Conservation (phyloP, 2,888 invertebrate species). For the Thecocarcelia acutangulata region DNA sequence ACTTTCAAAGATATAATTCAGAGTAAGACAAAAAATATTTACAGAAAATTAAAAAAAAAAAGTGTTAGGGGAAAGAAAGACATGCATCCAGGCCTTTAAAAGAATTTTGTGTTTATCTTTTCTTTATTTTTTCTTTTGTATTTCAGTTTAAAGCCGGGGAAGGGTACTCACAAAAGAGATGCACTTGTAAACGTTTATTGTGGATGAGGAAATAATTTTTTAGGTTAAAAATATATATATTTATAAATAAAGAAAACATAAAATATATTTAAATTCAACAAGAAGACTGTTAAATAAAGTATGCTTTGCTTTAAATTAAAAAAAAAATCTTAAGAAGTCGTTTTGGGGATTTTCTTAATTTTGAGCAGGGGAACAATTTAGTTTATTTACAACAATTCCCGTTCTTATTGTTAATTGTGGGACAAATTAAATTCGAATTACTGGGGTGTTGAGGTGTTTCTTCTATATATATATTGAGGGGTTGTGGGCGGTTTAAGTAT, state of each 20-base stretch:
- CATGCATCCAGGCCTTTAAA: slow-evolving; percentile 26
- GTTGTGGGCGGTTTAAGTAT: slow-evolving; percentile 33
- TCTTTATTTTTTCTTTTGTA: background rate
- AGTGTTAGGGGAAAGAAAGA: slow-evolving; percentile 50
- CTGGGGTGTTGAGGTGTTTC: background rate
- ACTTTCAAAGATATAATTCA: slow-evolving; percentile 8
- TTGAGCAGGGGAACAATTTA: background rate
- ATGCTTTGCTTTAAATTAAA: too few relatives aligned
- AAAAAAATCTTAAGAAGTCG: slow-evolving; percentile 23
- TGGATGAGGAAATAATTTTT: slow-evolving; percentile 30
- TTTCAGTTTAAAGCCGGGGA: slow-evolving; percentile 40
- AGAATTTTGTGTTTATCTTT: slow-evolving; percentile 6
- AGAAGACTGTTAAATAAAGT: background rate
- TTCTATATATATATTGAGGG: background rate
- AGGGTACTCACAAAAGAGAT: slow-evolving; percentile 67
- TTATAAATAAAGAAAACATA: slow-evolving; percentile 35
- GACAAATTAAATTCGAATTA: background rate
- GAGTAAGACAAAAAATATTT: slow-evolving; percentile 30
- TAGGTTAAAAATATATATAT: slow-evolving; percentile 21
- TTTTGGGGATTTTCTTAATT: background rate
- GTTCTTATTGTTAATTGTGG: background rate
- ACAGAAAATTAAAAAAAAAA: slow-evolving; percentile 11
- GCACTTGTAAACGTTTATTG: slow-evolving; percentile 28
- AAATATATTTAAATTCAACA: slow-evolving; percentile 13
- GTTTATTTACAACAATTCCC: slow-evolving; percentile 48